These are phyloP conservation scores for Coelogynopora nodosa DNA, from an alignment of 2,888 invertebrate genomes.

Conservation along the genomic window DNA sequence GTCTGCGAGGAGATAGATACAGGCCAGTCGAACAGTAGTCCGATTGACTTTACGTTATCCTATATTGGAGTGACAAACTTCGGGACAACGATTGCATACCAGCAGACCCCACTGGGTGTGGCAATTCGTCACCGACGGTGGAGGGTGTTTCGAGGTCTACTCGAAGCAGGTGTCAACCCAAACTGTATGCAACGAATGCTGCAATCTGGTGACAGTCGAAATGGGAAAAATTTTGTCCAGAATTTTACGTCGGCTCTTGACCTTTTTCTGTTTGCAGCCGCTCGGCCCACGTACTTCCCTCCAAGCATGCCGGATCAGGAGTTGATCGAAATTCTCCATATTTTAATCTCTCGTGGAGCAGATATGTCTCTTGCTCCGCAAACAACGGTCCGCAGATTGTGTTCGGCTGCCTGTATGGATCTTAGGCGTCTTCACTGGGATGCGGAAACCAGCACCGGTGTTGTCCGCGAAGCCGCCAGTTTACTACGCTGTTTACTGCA, in stretches of 20 bases:
- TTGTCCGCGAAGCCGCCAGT: neutral
- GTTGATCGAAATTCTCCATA: neutral
- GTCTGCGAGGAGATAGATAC: neutral
- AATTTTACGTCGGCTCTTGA: neutral
- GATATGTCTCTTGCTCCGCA: neutral
- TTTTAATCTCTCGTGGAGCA: neutral
- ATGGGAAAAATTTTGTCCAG: neutral
- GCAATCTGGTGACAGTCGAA: neutral
- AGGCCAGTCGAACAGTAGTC: neutral
- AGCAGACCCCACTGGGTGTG: neutral
- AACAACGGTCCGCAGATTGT: neutral
- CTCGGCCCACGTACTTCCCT: neutral
- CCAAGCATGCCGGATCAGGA: neutral
- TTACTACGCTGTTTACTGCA: neutral
- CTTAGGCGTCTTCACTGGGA: neutral
- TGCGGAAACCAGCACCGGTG: conserved; percentile 8
- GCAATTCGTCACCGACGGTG: neutral
- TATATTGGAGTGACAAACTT: neutral
- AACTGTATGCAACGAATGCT: neutral
- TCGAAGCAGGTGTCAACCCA: neutral
- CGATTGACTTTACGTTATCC: neutral
- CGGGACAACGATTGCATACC: neutral
- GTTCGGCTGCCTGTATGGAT: neutral
- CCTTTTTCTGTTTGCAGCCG: conserved; percentile 11
- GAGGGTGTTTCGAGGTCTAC: neutral